Conservation (phyloP, 2,888 invertebrate species). For the Hypomecis punctinalis region DNA sequence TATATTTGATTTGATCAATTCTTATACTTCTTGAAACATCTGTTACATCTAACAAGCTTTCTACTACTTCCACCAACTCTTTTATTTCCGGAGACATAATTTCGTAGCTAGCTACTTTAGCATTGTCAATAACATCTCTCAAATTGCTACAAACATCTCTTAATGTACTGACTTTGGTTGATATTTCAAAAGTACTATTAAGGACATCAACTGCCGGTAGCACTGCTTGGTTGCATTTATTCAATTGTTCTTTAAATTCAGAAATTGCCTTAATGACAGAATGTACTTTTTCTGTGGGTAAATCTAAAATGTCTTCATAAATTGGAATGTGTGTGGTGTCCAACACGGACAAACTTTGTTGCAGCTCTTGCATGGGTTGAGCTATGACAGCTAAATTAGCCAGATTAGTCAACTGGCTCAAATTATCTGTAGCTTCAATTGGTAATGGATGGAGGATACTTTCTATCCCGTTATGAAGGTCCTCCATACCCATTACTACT, state of each 20-base stretch:
- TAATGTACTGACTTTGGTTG: constrained; percentile 63
- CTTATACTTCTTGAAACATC: constrained; percentile 61
- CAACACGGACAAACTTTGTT: constrained; percentile 68
- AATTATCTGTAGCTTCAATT: constrained; percentile 64
- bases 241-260: constrained; percentile 67
- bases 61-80: constrained; percentile 55
- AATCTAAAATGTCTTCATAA: constrained; percentile 70
- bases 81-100: constrained; percentile 46
- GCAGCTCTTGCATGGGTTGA: constrained; percentile 71
- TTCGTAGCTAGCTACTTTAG: constrained; percentile 40
- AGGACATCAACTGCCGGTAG: constrained; percentile 65
- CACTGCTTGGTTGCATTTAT: constrained; percentile 62
- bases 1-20: constrained; percentile 61
- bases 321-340: constrained; percentile 72
- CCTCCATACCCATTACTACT: constrained; percentile 59
- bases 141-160: constrained; percentile 64
- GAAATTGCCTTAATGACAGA: constrained; percentile 63
- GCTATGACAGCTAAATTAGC: constrained; percentile 66
- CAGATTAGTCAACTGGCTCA: constrained; percentile 52
- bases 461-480: constrained; percentile 66
- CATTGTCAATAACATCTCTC: constrained; percentile 56
- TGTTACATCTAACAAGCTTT: constrained; percentile 61
- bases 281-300: constrained; percentile 66
- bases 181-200: constrained; percentile 66
- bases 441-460: constrained; percentile 69